Evolutionary conservation across 2,797 vertebrate species (phyloP), one percentile per base, ranked within the genome.

Genomic region (Toxotes lorentzi): DNA sequence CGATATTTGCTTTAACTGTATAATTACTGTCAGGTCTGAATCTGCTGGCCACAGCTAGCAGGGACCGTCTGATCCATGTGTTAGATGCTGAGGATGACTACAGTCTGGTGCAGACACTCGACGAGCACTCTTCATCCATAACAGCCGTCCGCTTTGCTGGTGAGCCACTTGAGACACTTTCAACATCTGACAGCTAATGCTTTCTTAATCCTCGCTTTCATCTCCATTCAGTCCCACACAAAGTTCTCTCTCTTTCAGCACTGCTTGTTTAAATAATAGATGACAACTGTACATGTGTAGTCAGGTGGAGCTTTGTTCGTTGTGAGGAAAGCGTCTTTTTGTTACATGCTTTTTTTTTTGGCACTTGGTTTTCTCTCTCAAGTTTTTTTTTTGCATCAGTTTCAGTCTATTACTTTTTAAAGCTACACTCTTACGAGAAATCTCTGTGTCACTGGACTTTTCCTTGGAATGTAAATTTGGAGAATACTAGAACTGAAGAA

Each of bases 41-140:
- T 81, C 95, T 99, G 73, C 88, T 99, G 75, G 97, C 97, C 2
- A 97, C 98, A 5, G 97, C 97, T 0, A 96, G 98, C 93, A 95
- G 98, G 58, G 98, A 99, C 88, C 95, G 97, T 70, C 83, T 99
- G 82, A 98, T 99, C 87, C 97, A 97, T 0, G 93, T 99, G 43
- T 85, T 99, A 88, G 95, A 99, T 76, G 97, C 97, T 21, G 96
- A 94, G 40, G 92, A 95, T 21, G 95, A 96, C 72, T 98, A 99
- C 81, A 93, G 95, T 70, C 92, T 98, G 60, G 94, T 98, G 80
- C 97, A 99, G 94, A 99, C 98, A 0, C 90, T 99, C 65, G 97
- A 99, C 2, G 97, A 99, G 60, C 98, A 99, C 92, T 99, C 97
- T 13, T 98, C 98, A 66, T 97, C 97, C 74, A 97, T 99, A 92